phyloP scores from a whole-genome alignment of 2,888 invertebrate species.

The Polymixis lichenea region DNA sequence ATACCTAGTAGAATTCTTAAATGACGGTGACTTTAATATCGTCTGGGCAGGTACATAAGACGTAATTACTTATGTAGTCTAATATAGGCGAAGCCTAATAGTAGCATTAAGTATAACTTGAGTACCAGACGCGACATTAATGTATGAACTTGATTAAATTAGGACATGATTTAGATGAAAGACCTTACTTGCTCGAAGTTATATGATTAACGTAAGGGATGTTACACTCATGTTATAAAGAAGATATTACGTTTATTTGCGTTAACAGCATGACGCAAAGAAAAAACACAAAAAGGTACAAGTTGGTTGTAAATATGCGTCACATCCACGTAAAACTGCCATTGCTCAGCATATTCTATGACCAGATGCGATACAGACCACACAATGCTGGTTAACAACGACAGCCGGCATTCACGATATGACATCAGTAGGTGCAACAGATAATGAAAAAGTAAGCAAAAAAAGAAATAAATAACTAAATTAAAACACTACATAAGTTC shows the following conservation, averaged over 20 bases:
- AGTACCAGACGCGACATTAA: conserved; percentile 7
- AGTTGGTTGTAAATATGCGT: too few relatives aligned
- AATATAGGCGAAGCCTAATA: background rate
- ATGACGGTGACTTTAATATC: background rate
- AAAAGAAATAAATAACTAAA: too few relatives aligned
- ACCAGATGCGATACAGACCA: too few relatives aligned
- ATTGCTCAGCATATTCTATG: too few relatives aligned
- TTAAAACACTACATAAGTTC: too few relatives aligned
- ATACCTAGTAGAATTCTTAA: background rate
- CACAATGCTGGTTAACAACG: background rate
- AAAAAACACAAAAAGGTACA: too few relatives aligned
- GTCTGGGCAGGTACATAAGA: background rate
- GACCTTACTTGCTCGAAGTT: background rate
- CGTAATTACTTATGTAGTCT: background rate
- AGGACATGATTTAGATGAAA: conserved; percentile 23
- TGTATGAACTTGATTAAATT: conserved; percentile 30
- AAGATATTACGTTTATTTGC: too few relatives aligned
- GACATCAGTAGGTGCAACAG: background rate
- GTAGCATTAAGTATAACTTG: background rate
- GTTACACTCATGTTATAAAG: background rate
- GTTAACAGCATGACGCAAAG: too few relatives aligned
- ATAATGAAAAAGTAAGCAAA: too few relatives aligned
- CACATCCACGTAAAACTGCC: too few relatives aligned
- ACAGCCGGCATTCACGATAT: background rate
- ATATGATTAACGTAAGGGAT: background rate